Evolutionary conservation across 2,113 vertebrate species (phyloP).

Genomic region (Uria aalge): DNA sequence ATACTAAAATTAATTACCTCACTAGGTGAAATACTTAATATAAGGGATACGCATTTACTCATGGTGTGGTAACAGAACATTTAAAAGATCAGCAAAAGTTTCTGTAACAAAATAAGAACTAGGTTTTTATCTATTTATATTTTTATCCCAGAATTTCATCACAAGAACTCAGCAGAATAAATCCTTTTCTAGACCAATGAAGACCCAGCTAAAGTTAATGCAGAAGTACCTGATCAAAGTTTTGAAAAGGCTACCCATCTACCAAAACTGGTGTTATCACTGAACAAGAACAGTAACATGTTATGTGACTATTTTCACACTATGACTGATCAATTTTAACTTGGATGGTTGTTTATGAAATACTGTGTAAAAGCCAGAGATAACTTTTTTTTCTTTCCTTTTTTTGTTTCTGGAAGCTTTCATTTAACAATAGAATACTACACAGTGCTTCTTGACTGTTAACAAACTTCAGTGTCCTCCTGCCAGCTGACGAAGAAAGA

Average conservation of each 20-base stretch:
- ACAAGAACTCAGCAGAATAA: neutral
- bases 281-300: neutral
- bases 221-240: neutral
- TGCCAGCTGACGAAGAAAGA: neutral
- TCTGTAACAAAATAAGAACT: neutral
- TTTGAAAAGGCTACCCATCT: neutral
- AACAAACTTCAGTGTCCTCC: neutral
- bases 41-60: neutral
- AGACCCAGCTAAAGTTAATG: neutral
- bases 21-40: neutral
- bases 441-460: neutral
- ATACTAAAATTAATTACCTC: neutral
- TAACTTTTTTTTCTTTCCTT: neutral
- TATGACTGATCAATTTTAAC: neutral
- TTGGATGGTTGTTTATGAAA: neutral
- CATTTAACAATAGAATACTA: slow-evolving; percentile 15
- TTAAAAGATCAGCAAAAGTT: neutral
- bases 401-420: neutral
- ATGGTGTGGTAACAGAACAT: neutral
- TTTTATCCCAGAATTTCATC: neutral
- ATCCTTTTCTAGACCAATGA: neutral
- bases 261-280: neutral
- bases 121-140: neutral
- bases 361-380: neutral
- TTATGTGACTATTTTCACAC: neutral